Evolutionary conservation across 2,797 vertebrate genomes (phyloP), one percentile per base, ranked within the genome.

Genomic region (Sebastes trivittatus): DNA sequence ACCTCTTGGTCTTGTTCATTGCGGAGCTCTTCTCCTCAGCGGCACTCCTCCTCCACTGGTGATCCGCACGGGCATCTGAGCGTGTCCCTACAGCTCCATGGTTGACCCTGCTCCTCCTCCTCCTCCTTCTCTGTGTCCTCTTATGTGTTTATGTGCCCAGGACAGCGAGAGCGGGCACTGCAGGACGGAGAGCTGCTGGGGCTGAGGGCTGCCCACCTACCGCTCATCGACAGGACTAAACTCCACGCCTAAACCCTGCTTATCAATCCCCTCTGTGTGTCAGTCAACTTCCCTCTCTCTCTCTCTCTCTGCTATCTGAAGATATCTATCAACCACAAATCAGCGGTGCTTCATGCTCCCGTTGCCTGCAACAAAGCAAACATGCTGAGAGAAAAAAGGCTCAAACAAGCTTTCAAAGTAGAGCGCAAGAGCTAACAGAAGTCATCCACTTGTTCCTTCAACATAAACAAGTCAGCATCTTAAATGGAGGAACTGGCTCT

Each of bases 1-100:
- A 96, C 96, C 96, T 96, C 89, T 96, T 96, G 88, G 91, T 83
- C 89, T 95, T 96, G 94, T 96, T 95, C 96, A 96, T 96, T 72
- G 90, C 88, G 81, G 89, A 80, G 80, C 76, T 95, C 87, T 87
- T 93, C 87, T 93, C 92, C 89, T 90, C 83, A 83, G 86, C 85
- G 61, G 87, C 88, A 85, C 92, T 93, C 91, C 93, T 89, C 87
- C 88, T 93, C 86, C 85, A 70, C 85, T 84, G 92, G 83, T 81
- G 77, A 86, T 92, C 89, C 73, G 36, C 86, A 82, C 49, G 75
- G 88, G 90, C 93, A 94, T 93, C 93, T 93, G 93, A 87, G 88
- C 85, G 75, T 78, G 87, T 92, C 89, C 81, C 90, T 95, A 94
- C 82, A 90, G 93, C 94, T 93, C 94, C 95, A 95, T 96, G 81